Evolutionary conservation across 2,113 vertebrate genomes (phyloP).

Genomic region (Lontra canadensis): DNA sequence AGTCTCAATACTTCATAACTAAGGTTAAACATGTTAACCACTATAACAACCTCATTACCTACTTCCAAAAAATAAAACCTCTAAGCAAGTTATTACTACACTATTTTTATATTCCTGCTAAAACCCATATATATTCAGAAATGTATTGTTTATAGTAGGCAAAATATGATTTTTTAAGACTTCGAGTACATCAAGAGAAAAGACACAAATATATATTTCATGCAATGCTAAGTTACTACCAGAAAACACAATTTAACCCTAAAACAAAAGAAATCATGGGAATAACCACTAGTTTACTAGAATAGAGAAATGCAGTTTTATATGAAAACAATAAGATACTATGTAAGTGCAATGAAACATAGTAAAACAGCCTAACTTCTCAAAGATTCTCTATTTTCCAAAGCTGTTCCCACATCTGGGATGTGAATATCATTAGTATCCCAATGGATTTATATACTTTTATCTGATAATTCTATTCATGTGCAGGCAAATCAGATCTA

Average conservation of each 20-base stretch:
- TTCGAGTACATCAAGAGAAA: not conserved
- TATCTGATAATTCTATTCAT: conserved; percentile 50
- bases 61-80: conserved; percentile 12
- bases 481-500: conserved; percentile 30
- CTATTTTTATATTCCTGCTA: not conserved
- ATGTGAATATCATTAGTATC: not conserved
- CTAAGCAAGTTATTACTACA: not conserved
- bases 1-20: conserved; percentile 2
- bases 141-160: not conserved
- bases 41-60: not conserved
- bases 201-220: not conserved
- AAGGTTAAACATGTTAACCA: not conserved
- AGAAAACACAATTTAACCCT: conserved; percentile 8
- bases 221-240: not conserved
- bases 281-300: not conserved
- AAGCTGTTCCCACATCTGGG: not conserved
- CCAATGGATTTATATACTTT: not conserved
- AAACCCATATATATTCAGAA: conserved; percentile 1
- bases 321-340: not conserved
- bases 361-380: not conserved
- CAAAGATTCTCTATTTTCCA: not conserved
- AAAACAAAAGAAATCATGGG: not conserved
- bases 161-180: conserved; percentile 1
- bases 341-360: not conserved
- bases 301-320: not conserved